These are phyloP conservation scores for Serilophus lunatus DNA, from an alignment of 2,113 vertebrate species.

Conservation along the genomic window DNA sequence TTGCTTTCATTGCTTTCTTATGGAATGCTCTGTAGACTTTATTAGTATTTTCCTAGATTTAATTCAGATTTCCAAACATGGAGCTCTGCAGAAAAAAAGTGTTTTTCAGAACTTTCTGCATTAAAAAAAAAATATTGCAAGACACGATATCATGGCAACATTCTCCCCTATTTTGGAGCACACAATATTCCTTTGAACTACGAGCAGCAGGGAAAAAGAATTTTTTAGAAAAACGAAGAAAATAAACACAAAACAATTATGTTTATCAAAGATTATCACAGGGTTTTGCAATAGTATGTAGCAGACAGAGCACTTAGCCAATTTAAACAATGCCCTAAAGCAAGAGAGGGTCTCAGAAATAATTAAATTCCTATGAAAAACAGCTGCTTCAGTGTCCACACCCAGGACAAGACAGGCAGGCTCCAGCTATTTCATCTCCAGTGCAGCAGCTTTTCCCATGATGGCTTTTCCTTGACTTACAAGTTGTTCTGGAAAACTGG, in stretches of 20 bases:
- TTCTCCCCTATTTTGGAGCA: not conserved
- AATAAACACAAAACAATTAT: not conserved
- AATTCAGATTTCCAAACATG: not conserved
- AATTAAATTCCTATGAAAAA: not conserved
- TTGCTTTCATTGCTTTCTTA: not conserved
- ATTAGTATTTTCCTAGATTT: constrained; percentile 14
- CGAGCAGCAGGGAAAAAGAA: not conserved
- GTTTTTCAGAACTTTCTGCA: not conserved
- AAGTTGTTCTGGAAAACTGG: not conserved
- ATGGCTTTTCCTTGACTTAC: not conserved
- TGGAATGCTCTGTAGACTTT: not conserved
- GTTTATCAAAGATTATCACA: not conserved
- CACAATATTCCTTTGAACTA: not conserved
- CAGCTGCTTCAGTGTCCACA: not conserved
- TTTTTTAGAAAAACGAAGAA: not conserved
- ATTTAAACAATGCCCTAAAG: not conserved
- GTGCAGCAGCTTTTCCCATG: not conserved
- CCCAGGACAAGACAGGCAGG: not conserved
- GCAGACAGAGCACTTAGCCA: not conserved
- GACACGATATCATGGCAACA: not conserved
- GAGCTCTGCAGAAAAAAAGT: not conserved
- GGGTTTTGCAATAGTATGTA: not conserved
- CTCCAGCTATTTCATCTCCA: not conserved
- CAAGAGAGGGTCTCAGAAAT: not conserved
- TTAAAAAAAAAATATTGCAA: not conserved